These are phyloP conservation scores for Potamilus streckersoni DNA, from an alignment of 1,140 invertebrate genomes.

Conservation along the genomic window DNA sequence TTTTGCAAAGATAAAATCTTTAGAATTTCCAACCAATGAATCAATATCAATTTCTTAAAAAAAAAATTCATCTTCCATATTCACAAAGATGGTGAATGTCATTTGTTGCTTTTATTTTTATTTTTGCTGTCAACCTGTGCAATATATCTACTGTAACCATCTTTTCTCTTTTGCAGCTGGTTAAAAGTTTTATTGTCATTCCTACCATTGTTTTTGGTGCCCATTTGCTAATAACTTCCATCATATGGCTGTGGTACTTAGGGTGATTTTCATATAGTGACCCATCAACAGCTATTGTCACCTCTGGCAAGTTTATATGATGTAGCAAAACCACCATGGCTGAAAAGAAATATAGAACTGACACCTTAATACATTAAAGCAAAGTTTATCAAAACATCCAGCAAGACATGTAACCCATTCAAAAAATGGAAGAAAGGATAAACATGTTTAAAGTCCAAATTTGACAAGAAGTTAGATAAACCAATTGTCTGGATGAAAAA, in stretches of 20 bases:
- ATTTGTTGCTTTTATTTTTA: too few species aligned
- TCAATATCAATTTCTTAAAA: too few species aligned
- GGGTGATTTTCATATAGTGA: conserved; percentile 98
- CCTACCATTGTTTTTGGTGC: conserved; percentile 68
- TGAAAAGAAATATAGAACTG: conserved; percentile 53
- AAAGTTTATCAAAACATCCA: neutral
- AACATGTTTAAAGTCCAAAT: neutral
- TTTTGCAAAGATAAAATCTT: too few species aligned
- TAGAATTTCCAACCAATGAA: too few species aligned
- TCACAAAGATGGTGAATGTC: too few species aligned
- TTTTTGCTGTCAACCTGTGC: too few species aligned
- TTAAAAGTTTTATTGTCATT: too few species aligned
- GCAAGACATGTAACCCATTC: neutral
- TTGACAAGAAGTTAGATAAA: too few species aligned
- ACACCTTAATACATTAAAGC: neutral
- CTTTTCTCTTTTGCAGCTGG: too few species aligned
- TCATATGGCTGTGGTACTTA: conserved; percentile 94
- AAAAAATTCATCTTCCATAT: too few species aligned
- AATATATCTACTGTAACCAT: too few species aligned
- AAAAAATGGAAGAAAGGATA: neutral
- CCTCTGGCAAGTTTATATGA: conserved; percentile 82
- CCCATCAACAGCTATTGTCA: conserved; percentile 96
- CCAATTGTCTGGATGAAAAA: too few species aligned
- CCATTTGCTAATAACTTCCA: conserved; percentile 85
- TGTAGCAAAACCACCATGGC: conserved; percentile 79